Evolutionary conservation across 2,888 invertebrate species (phyloP).

Genomic region (Anarsia innoxiella): DNA sequence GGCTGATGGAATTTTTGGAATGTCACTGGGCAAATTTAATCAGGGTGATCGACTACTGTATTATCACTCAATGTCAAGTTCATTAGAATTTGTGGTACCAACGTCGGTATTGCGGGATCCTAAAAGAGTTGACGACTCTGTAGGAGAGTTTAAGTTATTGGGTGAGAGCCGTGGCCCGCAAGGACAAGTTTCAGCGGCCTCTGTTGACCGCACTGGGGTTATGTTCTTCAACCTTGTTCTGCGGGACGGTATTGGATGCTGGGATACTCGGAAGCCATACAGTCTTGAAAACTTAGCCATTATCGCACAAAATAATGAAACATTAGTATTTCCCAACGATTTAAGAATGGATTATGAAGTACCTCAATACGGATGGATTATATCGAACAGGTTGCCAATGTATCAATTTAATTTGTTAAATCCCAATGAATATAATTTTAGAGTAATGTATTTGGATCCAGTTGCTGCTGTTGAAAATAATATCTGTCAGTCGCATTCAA

Average conservation of each 20-base stretch:
- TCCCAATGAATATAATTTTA: slow-evolving; percentile 81
- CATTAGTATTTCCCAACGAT: slow-evolving; percentile 87
- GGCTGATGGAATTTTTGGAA: slow-evolving; percentile 87
- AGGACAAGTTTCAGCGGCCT: slow-evolving; percentile 85
- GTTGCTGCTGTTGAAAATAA: slow-evolving; percentile 77
- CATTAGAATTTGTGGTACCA: slow-evolving; percentile 83
- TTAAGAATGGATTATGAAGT: slow-evolving; percentile 83
- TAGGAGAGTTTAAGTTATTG: slow-evolving; percentile 55
- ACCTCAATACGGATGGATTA: slow-evolving; percentile 83
- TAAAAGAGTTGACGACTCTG: slow-evolving; percentile 45
- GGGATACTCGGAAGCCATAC: slow-evolving; percentile 87
- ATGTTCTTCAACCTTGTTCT: slow-evolving; percentile 89
- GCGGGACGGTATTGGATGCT: slow-evolving; percentile 85
- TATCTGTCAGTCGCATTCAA: slow-evolving; percentile 75
- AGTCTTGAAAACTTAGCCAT: slow-evolving; percentile 77
- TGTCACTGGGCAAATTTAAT: slow-evolving; percentile 78
- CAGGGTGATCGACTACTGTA: slow-evolving; percentile 79
- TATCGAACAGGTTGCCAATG: slow-evolving; percentile 84
- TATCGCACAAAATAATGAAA: slow-evolving; percentile 76
- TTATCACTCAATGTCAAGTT: slow-evolving; percentile 90
- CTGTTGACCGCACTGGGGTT: slow-evolving; percentile 82
- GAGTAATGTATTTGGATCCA: slow-evolving; percentile 80
- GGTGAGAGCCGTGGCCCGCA: slow-evolving; percentile 72
- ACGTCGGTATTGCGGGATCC: slow-evolving; percentile 82
- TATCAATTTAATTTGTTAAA: slow-evolving; percentile 82